Percentiles rank a stretch among this genome's conserved stretches.
phyloP scores from a whole-genome alignment of 2,797 vertebrate genomes.

The Taeniopygia guttata region DNA sequence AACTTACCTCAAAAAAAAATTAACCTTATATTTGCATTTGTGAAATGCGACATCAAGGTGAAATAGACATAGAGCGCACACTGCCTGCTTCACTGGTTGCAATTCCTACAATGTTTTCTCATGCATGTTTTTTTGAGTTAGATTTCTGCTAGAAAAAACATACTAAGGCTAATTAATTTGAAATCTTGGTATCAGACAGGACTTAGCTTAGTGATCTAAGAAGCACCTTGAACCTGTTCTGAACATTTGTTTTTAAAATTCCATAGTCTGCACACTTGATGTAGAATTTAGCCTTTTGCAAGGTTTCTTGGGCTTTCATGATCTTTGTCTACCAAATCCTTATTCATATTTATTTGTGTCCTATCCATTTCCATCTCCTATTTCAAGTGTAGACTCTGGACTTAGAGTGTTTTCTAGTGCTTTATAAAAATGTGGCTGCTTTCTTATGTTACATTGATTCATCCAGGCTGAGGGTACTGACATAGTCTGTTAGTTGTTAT shows the following conservation, averaged over 20 bases:
- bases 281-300: not conserved
- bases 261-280: not conserved
- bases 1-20: not conserved
- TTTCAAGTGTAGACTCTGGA: not conserved
- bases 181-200: not conserved
- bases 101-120: not conserved
- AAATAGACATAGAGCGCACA: not conserved
- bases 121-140: not conserved
- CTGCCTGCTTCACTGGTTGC: not conserved
- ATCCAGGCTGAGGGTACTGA: not conserved
- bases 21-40: not conserved
- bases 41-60: not conserved
- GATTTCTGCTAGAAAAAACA: not conserved
- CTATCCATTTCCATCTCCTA: not conserved
- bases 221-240: not conserved
- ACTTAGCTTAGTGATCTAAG: not conserved
- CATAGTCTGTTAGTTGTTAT: not conserved
- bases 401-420: not conserved
- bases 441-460: not conserved
- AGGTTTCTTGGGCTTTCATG: not conserved
- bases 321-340: not conserved
- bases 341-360: not conserved
- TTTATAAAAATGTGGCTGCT: not conserved
- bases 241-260: not conserved
- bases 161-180: not conserved